Base-by-base conservation (phyloP, 1,140 invertebrate genomes). In the Eriosoma lanigerum region DNA sequence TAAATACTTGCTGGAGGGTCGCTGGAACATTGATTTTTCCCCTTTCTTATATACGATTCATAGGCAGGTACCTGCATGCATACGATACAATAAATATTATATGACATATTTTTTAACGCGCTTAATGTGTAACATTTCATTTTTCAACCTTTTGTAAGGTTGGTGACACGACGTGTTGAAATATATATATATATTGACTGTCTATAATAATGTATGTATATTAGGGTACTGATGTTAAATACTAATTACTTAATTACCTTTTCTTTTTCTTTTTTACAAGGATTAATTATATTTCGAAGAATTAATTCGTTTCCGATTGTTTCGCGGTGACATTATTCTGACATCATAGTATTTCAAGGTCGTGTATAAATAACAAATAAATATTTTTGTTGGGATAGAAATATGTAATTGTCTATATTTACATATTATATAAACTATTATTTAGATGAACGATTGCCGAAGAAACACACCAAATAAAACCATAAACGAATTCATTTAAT, bases 21-120 rank as follows among this genome's bases (percentile, higher is more conserved):
- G 68, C 68, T 72, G 68, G 68, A 72, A 72, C 68, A 72, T 72
- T 72, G 68, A 72, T 72, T 72, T 72, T 72, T 48, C 15, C 68
- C 68, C 68, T 72, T 72, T 70, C 64, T 66, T 44, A 62, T 19
- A 60, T 29, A 70, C 21, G 44, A 50, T 68, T 68, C 38, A 64
- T 64, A 44, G 9, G 6, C 19, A n/a, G n/a, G n/a, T 19, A 4
- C n/a, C 8, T 6, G 13, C 8, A 38, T 38, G 8, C 32, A 38
- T 8, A 38, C 3, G 3, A 38, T 38, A 38, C 8, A 38, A 4
- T 38, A 38, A 38, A 38, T 38, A 3, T 38, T 38, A 8, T 38
- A 38, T 38, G 32, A 38, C 32, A 38, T 38, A 38, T 38, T 38
- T 38, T 38, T 38, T 38, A 38, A 38, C 32, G 32, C 32, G 32